Percentiles rank a stretch among this genome's conserved stretches.
phyloP scores from a whole-genome alignment of 2,113 vertebrate species.

The Eleginops maclovinus region DNA sequence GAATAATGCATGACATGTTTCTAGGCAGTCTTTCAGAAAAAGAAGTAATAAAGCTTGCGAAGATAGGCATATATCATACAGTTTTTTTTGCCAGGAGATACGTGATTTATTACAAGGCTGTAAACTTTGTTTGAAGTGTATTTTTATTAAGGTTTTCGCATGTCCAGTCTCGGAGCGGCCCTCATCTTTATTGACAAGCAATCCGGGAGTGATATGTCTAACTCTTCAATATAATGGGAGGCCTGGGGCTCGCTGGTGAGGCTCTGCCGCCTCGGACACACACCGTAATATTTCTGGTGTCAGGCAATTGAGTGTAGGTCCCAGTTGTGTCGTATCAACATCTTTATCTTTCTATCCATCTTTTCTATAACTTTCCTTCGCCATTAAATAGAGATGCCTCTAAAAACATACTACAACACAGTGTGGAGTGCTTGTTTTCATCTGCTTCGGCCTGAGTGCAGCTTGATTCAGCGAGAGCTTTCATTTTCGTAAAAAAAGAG shows the following conservation, averaged over 20 bases:
- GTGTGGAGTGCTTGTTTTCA: conserved; percentile 34
- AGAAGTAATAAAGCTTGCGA: not conserved
- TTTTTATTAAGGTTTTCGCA: conserved; percentile 62
- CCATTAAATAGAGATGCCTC: conserved; percentile 49
- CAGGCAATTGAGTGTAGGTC: conserved; percentile 61
- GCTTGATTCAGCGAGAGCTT: conserved; percentile 27
- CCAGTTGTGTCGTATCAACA: conserved; percentile 63
- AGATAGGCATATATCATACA: conserved; percentile 13
- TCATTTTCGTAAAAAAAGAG: conserved; percentile 56
- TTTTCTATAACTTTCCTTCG: conserved; percentile 40
- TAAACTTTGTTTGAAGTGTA: conserved; percentile 63
- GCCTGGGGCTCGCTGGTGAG: conserved; percentile 42
- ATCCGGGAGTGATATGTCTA: conserved; percentile 61
- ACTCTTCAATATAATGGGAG: conserved; percentile 62
- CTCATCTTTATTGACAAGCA: conserved; percentile 65
- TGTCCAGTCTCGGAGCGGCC: conserved; percentile 50
- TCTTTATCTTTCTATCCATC: conserved; percentile 55
- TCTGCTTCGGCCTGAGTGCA: conserved; percentile 28
- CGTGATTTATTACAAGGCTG: conserved; percentile 49
- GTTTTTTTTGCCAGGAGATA: conserved; percentile 16
- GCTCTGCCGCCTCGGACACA: conserved; percentile 36
- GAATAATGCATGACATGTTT: not conserved
- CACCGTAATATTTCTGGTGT: conserved; percentile 61
- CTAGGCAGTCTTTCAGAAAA: not conserved
- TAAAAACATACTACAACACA: conserved; percentile 34